Base-by-base conservation (phyloP, 2,888 invertebrate species). In the Rugalucina vietnamica region DNA sequence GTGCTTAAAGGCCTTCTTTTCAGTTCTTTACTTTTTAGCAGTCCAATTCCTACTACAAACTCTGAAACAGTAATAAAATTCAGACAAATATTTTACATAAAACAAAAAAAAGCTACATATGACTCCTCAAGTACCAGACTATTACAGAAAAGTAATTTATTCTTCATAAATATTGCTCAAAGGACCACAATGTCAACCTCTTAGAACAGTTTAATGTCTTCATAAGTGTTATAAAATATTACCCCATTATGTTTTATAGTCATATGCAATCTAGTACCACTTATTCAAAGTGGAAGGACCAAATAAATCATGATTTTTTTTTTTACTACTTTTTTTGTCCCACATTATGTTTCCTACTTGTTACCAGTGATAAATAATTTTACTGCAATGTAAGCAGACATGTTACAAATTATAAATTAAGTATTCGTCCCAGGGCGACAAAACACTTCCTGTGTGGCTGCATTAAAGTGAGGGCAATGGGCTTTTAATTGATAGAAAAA, bases 381-480 rank as follows among this genome's bases (percentile, higher is more conserved):
- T 32, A 65, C 34, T 32, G 34, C 34, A 34, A 14, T 65, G 29
- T 10, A 5, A 65, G 34, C 24, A 10, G 65, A 65, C 65, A 65
- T 34, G 34, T 65, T 65, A 65, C 65, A 65, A 65, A 65, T 65
- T 27, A 21, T 29, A 12, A 34, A 34, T 21, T 34, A 34, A 18
- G 34, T 18, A 3, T 5, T 34, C 8, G 27, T 32, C 65, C 65
- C 34, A 34, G 14, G 65, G 65, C 65, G 1, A 65, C 65, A 32
- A 65, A 65, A 21, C 65, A 65, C 65, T 34, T 65, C 32, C 32
- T 65, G 65, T 65, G 65, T 65, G 65, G 65, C n/a, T n/a, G n/a
- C n/a, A n/a, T n/a, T 65, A 65, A n/a, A 21, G 10, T 18, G 18
- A 43, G 43, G 43, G 18, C 18, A 8, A 12, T 43, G 18, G 8